These are phyloP conservation scores for Misgurnus anguillicaudatus DNA, from an alignment of 2,113 vertebrate species.

Conservation along the genomic window DNA sequence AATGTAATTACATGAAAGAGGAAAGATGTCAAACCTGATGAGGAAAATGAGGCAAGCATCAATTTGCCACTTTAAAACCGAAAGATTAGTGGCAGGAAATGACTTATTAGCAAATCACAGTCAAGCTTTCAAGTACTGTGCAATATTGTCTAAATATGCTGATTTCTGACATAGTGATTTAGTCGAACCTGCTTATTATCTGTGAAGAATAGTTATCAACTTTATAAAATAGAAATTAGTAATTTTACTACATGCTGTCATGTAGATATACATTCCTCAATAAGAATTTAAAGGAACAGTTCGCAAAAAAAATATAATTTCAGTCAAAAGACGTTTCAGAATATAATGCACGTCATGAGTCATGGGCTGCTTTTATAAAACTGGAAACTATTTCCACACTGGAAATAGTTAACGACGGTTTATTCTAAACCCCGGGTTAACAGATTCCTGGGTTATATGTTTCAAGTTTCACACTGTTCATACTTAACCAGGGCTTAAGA, in stretches of 20 bases:
- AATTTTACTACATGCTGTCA: background rate
- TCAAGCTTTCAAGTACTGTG: background rate
- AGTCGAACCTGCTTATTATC: background rate
- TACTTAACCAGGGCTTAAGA: too few relatives aligned
- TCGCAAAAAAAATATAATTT: background rate
- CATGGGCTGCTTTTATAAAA: too few relatives aligned
- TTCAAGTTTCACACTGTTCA: too few relatives aligned
- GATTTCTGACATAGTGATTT: background rate
- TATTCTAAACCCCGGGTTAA: too few relatives aligned
- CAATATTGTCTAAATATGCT: background rate
- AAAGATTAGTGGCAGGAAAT: conserved; percentile 4
- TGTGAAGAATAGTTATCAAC: background rate
- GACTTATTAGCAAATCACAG: conserved; percentile 18
- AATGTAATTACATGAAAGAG: conserved; percentile 46
- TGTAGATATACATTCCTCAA: too few relatives aligned
- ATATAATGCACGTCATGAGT: too few relatives aligned
- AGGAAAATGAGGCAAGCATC: background rate
- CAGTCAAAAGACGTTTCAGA: too few relatives aligned
- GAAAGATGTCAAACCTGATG: conserved; percentile 25
- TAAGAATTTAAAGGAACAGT: background rate
- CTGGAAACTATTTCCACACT: too few relatives aligned
- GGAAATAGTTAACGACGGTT: too few relatives aligned
- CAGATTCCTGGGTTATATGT: too few relatives aligned
- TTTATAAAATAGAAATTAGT: background rate
- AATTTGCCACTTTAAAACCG: background rate